Evolutionary conservation across 2,113 vertebrate genomes (phyloP).

Genomic region (Corvus moneduloides): DNA sequence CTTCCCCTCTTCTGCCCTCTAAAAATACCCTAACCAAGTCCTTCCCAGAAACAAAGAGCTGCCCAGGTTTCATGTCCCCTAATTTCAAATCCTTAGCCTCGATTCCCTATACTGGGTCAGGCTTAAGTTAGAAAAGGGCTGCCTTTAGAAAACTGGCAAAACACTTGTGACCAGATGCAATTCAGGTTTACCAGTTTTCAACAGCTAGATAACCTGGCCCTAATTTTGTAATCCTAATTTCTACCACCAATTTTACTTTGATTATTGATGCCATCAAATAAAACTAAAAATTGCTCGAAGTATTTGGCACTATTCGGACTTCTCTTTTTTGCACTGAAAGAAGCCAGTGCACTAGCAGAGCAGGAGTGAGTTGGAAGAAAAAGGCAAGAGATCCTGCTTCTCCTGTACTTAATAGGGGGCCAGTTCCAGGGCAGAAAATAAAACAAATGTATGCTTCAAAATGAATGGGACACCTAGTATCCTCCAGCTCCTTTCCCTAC

Average conservation of each 20-base stretch:
- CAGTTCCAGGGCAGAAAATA: background rate
- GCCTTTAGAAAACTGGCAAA: background rate
- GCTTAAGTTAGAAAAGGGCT: background rate
- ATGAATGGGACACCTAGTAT: background rate
- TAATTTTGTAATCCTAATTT: slow-evolving; percentile 20
- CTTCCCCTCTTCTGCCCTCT: background rate
- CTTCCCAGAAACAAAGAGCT: background rate
- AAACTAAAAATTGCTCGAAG: background rate
- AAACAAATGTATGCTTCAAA: background rate
- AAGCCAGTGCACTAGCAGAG: slow-evolving; percentile 10
- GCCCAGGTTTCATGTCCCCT: background rate
- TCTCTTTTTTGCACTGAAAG: background rate
- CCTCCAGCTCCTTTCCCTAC: background rate
- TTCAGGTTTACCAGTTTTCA: slow-evolving; percentile 3
- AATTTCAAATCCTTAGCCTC: background rate
- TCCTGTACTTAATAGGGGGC: background rate
- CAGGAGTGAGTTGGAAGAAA: slow-evolving; percentile 5
- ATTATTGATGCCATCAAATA: slow-evolving; percentile 15
- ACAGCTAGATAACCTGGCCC: background rate
- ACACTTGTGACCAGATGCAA: background rate
- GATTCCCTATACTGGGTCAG: background rate
- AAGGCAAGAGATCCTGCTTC: slow-evolving; percentile 3
- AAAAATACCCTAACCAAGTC: background rate
- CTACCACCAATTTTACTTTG: slow-evolving; percentile 1
- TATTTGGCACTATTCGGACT: background rate